A percentile compares a stretch with the other conserved stretches of the same genome.
Conservation (phyloP, 1,140 invertebrate species). For the Heliothis virescens region DNA sequence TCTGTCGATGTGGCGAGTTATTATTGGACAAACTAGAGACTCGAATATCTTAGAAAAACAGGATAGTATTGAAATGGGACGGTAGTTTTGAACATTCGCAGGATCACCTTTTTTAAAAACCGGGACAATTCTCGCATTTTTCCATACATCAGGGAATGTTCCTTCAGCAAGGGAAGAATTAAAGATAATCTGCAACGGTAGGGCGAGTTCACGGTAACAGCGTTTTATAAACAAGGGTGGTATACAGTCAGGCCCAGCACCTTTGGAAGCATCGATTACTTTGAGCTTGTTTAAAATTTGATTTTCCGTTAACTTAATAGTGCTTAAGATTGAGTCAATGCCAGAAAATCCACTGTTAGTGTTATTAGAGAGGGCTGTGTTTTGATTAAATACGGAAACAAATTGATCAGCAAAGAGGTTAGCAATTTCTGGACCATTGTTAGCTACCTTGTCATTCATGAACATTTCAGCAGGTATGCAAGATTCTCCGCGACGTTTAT, state of each 20-base stretch:
- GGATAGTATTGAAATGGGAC: too few species aligned
- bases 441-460: neutral
- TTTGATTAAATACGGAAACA: too few species aligned
- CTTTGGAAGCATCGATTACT: too few species aligned
- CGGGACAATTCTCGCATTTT: neutral
- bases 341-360: too few species aligned
- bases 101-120: slow-evolving; percentile 11
- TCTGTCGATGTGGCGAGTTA: neutral
- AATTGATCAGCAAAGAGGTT: too few species aligned
- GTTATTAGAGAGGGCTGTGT: too few species aligned
- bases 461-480: slow-evolving; percentile 4
- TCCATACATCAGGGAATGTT: neutral
- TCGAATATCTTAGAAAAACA: too few species aligned
- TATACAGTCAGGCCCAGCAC: neutral
- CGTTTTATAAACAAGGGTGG: neutral
- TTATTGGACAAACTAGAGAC: too few species aligned
- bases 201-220: neutral
- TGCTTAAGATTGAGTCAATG: too few species aligned
- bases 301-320: too few species aligned
- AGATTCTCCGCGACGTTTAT: slow-evolving; percentile 7
- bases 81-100: neutral
- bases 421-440: too few species aligned
- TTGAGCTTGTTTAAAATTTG: too few species aligned
- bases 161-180: neutral
- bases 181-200: neutral